These are phyloP conservation scores for Neodiprion lecontei DNA, from an alignment of 1,140 invertebrate genomes.

Conservation along the genomic window DNA sequence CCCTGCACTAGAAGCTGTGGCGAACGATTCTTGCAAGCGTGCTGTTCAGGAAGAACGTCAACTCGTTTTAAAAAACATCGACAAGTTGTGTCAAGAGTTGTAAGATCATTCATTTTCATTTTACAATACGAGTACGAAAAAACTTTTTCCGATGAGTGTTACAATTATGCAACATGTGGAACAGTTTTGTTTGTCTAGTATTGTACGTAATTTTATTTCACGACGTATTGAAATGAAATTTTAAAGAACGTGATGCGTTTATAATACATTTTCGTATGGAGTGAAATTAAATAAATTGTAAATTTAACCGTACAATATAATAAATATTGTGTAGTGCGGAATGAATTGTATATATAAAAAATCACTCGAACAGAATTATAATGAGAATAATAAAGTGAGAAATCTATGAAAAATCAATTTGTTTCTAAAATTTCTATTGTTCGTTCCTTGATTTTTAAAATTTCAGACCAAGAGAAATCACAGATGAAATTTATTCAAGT, in stretches of 20 bases:
- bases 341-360: too few species aligned
- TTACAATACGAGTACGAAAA: neutral
- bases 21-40: constrained; percentile 23
- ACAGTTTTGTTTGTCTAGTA: too few species aligned
- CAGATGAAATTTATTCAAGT: constrained; percentile 14
- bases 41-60: constrained; percentile 25
- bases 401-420: neutral
- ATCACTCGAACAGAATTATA: too few species aligned
- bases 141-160: neutral
- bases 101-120: constrained; percentile 8
- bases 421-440: neutral
- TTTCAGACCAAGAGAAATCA: constrained; percentile 12
- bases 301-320: too few species aligned
- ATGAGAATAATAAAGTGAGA: too few species aligned
- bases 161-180: neutral
- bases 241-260: too few species aligned
- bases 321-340: too few species aligned
- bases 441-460: constrained; percentile 2
- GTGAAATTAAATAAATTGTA: too few species aligned
- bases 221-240: too few species aligned
- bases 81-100: constrained; percentile 25
- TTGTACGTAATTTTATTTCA: too few species aligned
- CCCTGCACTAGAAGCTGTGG: constrained; percentile 12
- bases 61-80: constrained; percentile 24
- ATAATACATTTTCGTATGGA: too few species aligned